Conservation (phyloP, 2,113 vertebrate species). For the Nycticorax nycticorax region DNA sequence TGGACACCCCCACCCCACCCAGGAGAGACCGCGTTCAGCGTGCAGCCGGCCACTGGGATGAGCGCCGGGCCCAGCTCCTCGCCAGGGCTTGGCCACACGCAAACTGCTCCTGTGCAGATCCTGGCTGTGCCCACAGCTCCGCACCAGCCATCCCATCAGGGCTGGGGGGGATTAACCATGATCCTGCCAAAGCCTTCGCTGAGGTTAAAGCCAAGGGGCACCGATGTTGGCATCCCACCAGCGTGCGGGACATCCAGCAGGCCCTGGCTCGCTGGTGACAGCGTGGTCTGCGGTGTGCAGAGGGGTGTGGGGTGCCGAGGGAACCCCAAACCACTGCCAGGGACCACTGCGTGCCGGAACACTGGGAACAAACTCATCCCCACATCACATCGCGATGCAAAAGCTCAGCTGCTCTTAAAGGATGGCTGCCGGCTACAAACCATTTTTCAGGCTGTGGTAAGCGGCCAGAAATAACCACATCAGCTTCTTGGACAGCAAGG, state of each 20-base stretch:
- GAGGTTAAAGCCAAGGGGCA: not conserved
- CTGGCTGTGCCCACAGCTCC: not conserved
- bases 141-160: not conserved
- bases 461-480: not conserved
- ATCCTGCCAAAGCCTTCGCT: not conserved
- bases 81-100: not conserved
- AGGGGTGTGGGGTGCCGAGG: rapidly evolving
- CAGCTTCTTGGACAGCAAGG: not conserved
- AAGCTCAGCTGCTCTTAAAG: not conserved
- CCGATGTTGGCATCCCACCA: rapidly evolving
- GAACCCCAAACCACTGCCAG: not conserved
- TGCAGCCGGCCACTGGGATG: rapidly evolving
- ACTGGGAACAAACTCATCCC: not conserved
- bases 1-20: not conserved
- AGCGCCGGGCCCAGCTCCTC: not conserved
- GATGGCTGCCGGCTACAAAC: not conserved
- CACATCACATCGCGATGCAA: rapidly evolving
- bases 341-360: rapidly evolving
- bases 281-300: not conserved
- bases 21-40: not conserved
- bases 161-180: not conserved
- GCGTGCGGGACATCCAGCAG: rapidly evolving
- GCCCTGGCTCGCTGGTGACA: rapidly evolving
- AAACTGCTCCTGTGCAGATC: not conserved
- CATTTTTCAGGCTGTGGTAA: not conserved